Evolutionary conservation across 2,888 invertebrate species (phyloP).

Genomic region (Drosophila pseudotakahashii): DNA sequence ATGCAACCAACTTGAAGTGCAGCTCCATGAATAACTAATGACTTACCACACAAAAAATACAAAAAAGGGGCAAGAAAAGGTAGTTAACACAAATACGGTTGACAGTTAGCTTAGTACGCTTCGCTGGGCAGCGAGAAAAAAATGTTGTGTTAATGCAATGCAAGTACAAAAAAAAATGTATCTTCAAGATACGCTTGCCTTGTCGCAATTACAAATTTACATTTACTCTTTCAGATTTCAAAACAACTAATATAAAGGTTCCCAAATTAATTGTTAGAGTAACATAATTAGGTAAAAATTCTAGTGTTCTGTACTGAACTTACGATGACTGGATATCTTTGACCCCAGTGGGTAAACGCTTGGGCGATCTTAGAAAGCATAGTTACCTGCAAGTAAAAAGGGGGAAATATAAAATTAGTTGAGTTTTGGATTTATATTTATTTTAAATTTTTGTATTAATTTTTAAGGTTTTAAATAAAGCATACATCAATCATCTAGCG

Average conservation of each 20-base stretch:
- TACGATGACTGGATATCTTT: slow-evolving; percentile 35
- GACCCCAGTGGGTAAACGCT: background rate
- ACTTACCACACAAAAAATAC: slow-evolving; percentile 1
- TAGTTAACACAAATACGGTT: slow-evolving; percentile 45
- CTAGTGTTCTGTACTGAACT: slow-evolving; percentile 43
- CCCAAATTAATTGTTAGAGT: slow-evolving; percentile 56
- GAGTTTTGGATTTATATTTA: too few species aligned
- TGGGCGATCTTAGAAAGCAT: slow-evolving; percentile 24
- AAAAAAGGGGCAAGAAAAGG: slow-evolving; percentile 18
- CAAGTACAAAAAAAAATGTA: slow-evolving; percentile 36
- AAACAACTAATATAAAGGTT: background rate
- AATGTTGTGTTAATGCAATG: slow-evolving; percentile 48
- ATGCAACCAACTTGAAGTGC: slow-evolving; percentile 40
- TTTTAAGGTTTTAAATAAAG: background rate
- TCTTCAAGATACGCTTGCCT: slow-evolving; percentile 70
- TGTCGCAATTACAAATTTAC: slow-evolving; percentile 55
- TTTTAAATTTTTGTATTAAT: background rate
- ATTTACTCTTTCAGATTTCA: slow-evolving; percentile 7
- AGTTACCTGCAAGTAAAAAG: slow-evolving; percentile 61
- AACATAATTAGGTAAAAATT: slow-evolving; percentile 47
- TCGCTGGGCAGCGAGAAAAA: slow-evolving; percentile 49
- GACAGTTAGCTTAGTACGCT: slow-evolving; percentile 50
- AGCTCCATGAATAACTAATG: slow-evolving; percentile 42
- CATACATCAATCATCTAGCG: background rate
- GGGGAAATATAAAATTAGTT: slow-evolving; percentile 12